Conservation (phyloP, 2,113 vertebrate species). For the Pterophyllum scalare region DNA sequence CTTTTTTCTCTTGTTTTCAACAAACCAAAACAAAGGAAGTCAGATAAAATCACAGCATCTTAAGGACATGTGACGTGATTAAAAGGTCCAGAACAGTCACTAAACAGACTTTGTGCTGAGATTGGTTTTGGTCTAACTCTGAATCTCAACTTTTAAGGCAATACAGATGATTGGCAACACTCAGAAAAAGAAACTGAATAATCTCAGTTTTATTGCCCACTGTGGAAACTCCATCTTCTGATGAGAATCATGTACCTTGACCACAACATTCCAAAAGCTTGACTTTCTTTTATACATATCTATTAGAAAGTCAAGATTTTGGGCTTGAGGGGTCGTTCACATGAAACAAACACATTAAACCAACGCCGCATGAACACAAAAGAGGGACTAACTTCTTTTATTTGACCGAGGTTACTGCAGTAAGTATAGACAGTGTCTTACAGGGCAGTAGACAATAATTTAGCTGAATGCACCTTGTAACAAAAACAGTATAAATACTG, state of each 20-base stretch:
- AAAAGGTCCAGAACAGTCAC: not conserved
- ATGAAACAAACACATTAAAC: not conserved
- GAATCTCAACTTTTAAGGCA: not conserved
- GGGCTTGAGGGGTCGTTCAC: not conserved
- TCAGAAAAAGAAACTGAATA: not conserved
- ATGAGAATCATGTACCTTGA: not conserved
- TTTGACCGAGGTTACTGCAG: not conserved
- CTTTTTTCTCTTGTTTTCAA: constrained; percentile 36
- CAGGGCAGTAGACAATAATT: not conserved
- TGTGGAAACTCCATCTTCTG: not conserved
- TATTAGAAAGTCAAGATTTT: not conserved
- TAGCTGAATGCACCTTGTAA: not conserved
- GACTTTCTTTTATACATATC: not conserved
- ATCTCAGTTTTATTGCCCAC: not conserved
- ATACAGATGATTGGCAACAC: not conserved
- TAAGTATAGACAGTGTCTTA: not conserved
- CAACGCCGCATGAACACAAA: not conserved
- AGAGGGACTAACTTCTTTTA: no score
- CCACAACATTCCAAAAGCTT: not conserved
- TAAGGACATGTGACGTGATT: not conserved
- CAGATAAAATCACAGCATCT: not conserved
- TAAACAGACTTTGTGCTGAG: not conserved
- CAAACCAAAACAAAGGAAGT: not conserved
- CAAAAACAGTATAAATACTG: not conserved
- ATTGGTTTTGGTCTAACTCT: not conserved